Evolutionary conservation across 2,113 vertebrate genomes (phyloP).

Genomic region (Ascaphus truei): DNA sequence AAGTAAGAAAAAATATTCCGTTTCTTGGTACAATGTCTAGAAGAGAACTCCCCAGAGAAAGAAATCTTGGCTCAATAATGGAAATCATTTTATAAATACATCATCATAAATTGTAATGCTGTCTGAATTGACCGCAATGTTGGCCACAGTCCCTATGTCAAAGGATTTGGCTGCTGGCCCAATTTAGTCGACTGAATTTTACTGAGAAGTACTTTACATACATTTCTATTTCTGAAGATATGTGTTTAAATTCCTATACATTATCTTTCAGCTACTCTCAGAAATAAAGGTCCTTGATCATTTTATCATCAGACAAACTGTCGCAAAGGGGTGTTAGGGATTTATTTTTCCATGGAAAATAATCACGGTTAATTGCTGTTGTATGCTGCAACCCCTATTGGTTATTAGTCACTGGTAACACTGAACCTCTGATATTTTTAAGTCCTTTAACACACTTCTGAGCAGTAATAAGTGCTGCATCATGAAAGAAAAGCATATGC

Average conservation of each 20-base stretch:
- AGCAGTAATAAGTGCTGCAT: slow-evolving; percentile 37
- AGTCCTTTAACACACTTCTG: slow-evolving; percentile 36
- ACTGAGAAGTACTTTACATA: slow-evolving; percentile 8
- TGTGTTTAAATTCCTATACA: background rate
- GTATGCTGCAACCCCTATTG: background rate
- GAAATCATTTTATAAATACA: slow-evolving; percentile 39
- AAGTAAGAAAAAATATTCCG: background rate
- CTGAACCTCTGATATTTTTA: slow-evolving; percentile 23
- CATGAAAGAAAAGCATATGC: slow-evolving; percentile 37
- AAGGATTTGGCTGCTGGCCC: slow-evolving; percentile 21
- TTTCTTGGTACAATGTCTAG: slow-evolving; percentile 24
- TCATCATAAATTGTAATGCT: slow-evolving; percentile 31
- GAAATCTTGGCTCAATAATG: slow-evolving; percentile 26
- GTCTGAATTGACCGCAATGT: slow-evolving; percentile 33
- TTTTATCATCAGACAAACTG: background rate
- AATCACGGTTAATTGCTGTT: background rate
- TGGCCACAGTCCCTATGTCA: slow-evolving; percentile 27
- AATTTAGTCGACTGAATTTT: slow-evolving; percentile 27
- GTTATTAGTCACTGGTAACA: background rate
- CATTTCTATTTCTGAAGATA: slow-evolving; percentile 10
- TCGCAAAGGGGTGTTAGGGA: background rate
- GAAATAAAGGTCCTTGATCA: background rate
- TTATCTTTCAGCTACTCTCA: background rate
- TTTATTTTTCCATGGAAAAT: no score
- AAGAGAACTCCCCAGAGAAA: slow-evolving; percentile 6